These are phyloP conservation scores for Willisornis vidua DNA, from an alignment of 2,113 vertebrate species.

Conservation along the genomic window DNA sequence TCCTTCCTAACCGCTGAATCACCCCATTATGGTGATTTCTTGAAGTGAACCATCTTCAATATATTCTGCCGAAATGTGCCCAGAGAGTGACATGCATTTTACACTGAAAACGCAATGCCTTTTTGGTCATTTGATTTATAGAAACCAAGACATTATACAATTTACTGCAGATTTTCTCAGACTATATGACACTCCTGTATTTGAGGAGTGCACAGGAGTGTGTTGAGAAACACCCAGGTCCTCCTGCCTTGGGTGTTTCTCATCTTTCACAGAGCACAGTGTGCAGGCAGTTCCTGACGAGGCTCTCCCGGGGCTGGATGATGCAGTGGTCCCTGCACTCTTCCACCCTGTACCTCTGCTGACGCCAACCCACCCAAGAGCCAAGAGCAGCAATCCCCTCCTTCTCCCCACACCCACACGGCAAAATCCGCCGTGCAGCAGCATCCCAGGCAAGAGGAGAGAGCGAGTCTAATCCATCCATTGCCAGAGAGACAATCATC, in stretches of 20 bases:
- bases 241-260: background rate
- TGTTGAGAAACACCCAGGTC: background rate
- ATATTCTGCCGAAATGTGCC: background rate
- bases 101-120: background rate
- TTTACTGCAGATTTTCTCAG: background rate
- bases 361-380: background rate
- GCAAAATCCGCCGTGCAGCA: background rate
- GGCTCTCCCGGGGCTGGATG: constrained; percentile 44
- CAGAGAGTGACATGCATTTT: background rate
- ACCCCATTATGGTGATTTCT: background rate
- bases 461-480: constrained; percentile 51
- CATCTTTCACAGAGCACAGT: background rate
- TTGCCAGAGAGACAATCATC: background rate
- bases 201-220: background rate
- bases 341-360: background rate
- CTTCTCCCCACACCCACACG: background rate
- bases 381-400: background rate
- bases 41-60: background rate
- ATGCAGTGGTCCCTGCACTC: background rate
- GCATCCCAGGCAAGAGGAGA: constrained; percentile 19
- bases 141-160: background rate
- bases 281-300: background rate
- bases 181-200: background rate
- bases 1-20: background rate
- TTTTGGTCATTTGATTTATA: background rate